These are phyloP conservation scores for Ectemnius continuus DNA, from an alignment of 2,888 invertebrate species.

Conservation along the genomic window DNA sequence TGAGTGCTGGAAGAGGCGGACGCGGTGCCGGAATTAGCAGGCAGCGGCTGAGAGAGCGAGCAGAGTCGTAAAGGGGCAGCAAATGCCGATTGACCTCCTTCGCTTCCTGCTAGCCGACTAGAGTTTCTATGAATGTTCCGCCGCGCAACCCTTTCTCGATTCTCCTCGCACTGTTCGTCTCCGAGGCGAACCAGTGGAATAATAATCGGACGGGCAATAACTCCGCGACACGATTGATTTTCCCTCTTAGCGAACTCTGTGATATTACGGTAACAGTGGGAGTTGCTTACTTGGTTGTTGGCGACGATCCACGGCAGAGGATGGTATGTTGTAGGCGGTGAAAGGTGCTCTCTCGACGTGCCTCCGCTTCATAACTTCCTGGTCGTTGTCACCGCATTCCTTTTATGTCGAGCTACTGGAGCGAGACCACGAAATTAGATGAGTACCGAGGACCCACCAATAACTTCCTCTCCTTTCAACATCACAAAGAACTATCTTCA, in stretches of 20 bases:
- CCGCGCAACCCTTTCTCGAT: constrained; percentile 72
- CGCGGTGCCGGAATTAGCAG: constrained; percentile 45
- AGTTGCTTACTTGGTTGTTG: no score
- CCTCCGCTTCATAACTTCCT: constrained; percentile 67
- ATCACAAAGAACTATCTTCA: no score
- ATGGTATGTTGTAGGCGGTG: no score
- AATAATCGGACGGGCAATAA: background rate
- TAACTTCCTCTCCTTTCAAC: no score
- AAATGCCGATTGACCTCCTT: constrained; percentile 75
- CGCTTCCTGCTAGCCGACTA: constrained; percentile 67
- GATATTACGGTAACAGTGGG: background rate
- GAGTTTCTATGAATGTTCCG: constrained; percentile 77
- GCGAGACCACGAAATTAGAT: constrained; percentile 54
- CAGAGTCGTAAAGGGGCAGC: constrained; percentile 64
- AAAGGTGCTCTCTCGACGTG: no score
- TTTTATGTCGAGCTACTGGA: constrained; percentile 73
- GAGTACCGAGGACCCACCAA: background rate
- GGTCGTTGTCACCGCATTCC: constrained; percentile 75
- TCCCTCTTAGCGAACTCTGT: background rate
- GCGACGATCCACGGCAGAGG: no score
- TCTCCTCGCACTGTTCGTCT: constrained; percentile 43
- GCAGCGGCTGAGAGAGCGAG: constrained; percentile 9
- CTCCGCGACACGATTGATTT: background rate
- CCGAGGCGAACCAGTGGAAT: constrained; percentile 24
- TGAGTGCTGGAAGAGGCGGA: constrained; percentile 7